Base-by-base conservation (phyloP, 2,797 vertebrate genomes). In the Argyrosomus regius region DNA sequence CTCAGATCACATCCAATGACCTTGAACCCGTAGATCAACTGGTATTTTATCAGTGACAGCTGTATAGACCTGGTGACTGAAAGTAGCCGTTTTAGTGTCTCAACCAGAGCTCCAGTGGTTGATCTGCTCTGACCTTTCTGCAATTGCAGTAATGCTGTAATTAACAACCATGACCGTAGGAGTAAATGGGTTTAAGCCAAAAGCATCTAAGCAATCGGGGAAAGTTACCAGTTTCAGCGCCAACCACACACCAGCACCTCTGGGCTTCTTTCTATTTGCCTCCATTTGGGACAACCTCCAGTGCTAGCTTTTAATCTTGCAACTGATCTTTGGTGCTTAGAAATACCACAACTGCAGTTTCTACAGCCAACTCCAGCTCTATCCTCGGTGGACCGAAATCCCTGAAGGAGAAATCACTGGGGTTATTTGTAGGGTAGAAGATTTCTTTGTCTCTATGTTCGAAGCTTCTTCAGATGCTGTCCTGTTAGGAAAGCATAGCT, bases 271-370 rank as follows among this genome's bases (percentile, higher is more conserved):
- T 78, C 35, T 39, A 11, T 46, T 28, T 66, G 43, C 49, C 57
- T 71, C 16, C 26, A 4, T 53, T 24, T 14, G 62, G 63, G 73
- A 81, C 3, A 5, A 8, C 20, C 13, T 39, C 71, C 70, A 66
- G 52, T 11, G 45, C 49, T 20, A 35, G 18, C 65, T 60, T 77
- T 67, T 67, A 81, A 86, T 84, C 66, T 74, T 66, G 39, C 46
- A 66, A 17, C 53, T 54, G 57, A 80, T 58, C 41, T 45, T 64
- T 70, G 13, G 20, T 67, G 31, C 35, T 60, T 28, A 71, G 31
- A 80, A 77, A 81, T 26, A 71, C 41, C 65, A 69, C 76, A 74
- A 48, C 20, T 66, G 52, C 78, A 69, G 43, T 26, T 69, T 56
- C 43, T 57, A 10, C 24, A 74, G 79, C 60, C 80, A 73, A 46